These are phyloP conservation scores for Carapus acus DNA, from an alignment of 2,797 vertebrate genomes.

Conservation along the genomic window DNA sequence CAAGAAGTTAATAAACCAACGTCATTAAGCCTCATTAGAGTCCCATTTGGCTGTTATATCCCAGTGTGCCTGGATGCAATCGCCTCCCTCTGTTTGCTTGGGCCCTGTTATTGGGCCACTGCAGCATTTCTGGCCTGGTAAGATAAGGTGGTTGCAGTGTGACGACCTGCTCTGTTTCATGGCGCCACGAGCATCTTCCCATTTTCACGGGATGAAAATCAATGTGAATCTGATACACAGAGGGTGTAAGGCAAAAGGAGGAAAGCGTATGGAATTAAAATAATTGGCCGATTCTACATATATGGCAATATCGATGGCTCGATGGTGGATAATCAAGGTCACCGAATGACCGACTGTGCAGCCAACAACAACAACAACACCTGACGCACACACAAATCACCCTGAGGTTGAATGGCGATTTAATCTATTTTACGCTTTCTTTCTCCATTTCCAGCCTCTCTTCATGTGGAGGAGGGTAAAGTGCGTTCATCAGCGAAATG, in stretches of 20 bases:
- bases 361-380: constrained; percentile 17
- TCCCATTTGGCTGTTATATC: background rate
- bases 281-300: too few species aligned
- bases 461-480: background rate
- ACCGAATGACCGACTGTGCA: too few species aligned
- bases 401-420: background rate
- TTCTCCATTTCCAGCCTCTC: constrained; percentile 1
- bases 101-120: constrained; percentile 49
- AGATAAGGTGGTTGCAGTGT: constrained; percentile 29
- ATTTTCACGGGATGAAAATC: background rate
- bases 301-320: too few species aligned
- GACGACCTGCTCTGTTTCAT: background rate
- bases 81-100: constrained; percentile 14
- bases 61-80: constrained; percentile 13
- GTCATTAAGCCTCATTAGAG: background rate
- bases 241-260: background rate
- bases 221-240: constrained; percentile 12
- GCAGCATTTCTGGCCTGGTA: constrained; percentile 38
- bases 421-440: constrained; percentile 1
- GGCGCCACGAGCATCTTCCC: constrained; percentile 7
- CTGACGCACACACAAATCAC: constrained; percentile 11
- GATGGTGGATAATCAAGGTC: too few species aligned
- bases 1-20: too few species aligned
- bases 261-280: background rate
- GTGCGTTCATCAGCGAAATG: constrained; percentile 14